Base-by-base conservation (phyloP, 2,797 vertebrate species). In the Pelochelys cantorii region DNA sequence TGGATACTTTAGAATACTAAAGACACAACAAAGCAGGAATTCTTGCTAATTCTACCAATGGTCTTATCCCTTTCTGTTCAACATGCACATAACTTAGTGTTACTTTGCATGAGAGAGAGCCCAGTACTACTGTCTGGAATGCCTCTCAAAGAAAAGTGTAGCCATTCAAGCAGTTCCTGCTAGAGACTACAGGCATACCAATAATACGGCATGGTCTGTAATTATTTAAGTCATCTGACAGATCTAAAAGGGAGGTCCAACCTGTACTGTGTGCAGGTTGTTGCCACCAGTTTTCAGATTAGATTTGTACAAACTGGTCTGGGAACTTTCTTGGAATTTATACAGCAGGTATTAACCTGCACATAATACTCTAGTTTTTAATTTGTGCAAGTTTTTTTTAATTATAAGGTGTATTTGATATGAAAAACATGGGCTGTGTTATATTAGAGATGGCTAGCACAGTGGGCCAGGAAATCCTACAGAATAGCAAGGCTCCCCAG, bases 221-320 rank as follows among this genome's bases (percentile, higher is more conserved):
- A 59, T 42, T 68, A 0, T 86, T 71, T 6, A 17, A 84, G 57
- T 27, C 5, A 12, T 17, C 13, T 4, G 17, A 17, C 79, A 83
- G 31, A 56, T 75, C n/a, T 37, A 79, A 23, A 42, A 42, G 42
- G 42, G 5, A 42, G 42, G 42, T 42, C 42, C 42, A 42, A 42
- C 7, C 42, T 42, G 42, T 42, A 20, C 2, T 20, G 31, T 56
- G 29, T 83, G 86, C 83, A 92, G 78, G 84, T 86, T 52, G 6
- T 14, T 25, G 37, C 95, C 92, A 65, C 74, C 54, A 77, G 80
- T 74, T 94, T 53, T 86, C 91, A 90, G 79, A 84, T 65, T 13
- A 83, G 56, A 11, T 94, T 95, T 92, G 95, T 48, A 88, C 68
- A 89, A 85, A 80, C 91, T 80, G 57, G 93, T 81, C 31, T 79